Evolutionary conservation across 1,140 invertebrate species (phyloP), one percentile per base, ranked within the genome.

Genomic region (Megalonaias nervosa): DNA sequence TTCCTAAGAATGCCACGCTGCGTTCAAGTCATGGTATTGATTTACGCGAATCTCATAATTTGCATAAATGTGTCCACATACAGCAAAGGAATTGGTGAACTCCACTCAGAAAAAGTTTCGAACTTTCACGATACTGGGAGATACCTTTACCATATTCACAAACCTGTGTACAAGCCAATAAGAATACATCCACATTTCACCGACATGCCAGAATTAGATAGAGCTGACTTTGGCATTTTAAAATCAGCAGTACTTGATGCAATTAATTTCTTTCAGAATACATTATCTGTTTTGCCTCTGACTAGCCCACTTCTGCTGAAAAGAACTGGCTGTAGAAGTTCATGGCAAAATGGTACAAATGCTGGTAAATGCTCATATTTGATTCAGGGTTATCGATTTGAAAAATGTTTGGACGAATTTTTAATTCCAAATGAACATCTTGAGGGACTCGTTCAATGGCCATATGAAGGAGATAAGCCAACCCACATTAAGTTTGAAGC

Each of bases 371-470:
- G 82, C 79, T 65, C 75, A n/a, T 57, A 62, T 58, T 67, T 81
- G 31, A 69, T 69, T 38, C 75, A 79, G 57, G 67, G 74, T 21
- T 83, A 81, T 75, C 67, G 21, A 56, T 79, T 79, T 59, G 82
- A 83, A 72, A 57, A 67, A n/a, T 83, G 82, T 57, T 58, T 76
- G 6, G 71, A 81, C 26, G 77, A 75, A 57, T 81, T 81, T 60
- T 70, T 72, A 57, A 84, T 84, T 62, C 82, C 82, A 58, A 71
- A 82, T 74, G 79, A 79, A 14, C 82, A 84, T 70, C 77, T 84
- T 23, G 82, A 78, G 60, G 82, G 75, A 17, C 74, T 81, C 31
- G 77, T 67, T 55, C 65, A 77, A 58, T 82, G 80, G 71, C 76
- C 67, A 31, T 74, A 77, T 16, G n/a, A 77, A 56, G 61, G 38